A percentile compares a stretch with the other conserved stretches of the same genome.
Conservation (phyloP, 2,888 invertebrate species). For the Ophioninae sp. region DNA sequence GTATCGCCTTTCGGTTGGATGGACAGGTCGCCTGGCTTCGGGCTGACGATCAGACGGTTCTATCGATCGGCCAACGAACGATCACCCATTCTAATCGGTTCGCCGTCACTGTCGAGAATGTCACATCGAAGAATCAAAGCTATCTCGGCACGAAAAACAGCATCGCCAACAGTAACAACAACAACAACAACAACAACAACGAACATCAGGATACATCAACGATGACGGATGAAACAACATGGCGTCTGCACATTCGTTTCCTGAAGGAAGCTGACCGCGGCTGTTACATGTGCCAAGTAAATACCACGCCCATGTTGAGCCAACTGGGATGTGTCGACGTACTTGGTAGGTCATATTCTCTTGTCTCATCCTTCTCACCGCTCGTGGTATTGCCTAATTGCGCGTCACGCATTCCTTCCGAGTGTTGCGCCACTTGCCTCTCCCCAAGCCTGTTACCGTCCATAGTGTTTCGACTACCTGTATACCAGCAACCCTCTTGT, state of each 20-base stretch:
- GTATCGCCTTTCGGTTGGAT: slow-evolving; percentile 48
- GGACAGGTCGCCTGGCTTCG: slow-evolving; percentile 89
- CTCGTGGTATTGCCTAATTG: slow-evolving; percentile 79
- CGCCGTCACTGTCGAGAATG: slow-evolving; percentile 83
- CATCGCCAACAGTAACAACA: slow-evolving; percentile 43
- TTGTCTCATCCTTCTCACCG: slow-evolving; percentile 18
- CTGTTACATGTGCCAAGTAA: slow-evolving; percentile 92
- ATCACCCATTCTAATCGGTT: slow-evolving; percentile 89
- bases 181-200: too few species aligned
- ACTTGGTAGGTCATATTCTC: slow-evolving; percentile 81
- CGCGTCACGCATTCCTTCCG: slow-evolving; percentile 69
- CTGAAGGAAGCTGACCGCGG: slow-evolving; percentile 89
- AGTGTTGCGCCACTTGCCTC: slow-evolving; percentile 61
- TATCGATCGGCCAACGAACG: slow-evolving; percentile 88
- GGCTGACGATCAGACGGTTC: slow-evolving; percentile 89
- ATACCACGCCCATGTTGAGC: slow-evolving; percentile 89
- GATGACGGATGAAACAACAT: slow-evolving; percentile 86
- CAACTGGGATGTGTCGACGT: slow-evolving; percentile 90
- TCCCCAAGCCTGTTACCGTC: slow-evolving; percentile 3
- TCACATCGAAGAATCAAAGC: slow-evolving; percentile 74
- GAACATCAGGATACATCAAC: slow-evolving; percentile 61
- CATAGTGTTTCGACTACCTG: not conserved
- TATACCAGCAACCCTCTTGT: slow-evolving; percentile 22
- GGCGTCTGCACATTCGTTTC: slow-evolving; percentile 88
- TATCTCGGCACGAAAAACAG: slow-evolving; percentile 29